phyloP scores from a whole-genome alignment of 2,113 vertebrate genomes.

The Diglossa brunneiventris region DNA sequence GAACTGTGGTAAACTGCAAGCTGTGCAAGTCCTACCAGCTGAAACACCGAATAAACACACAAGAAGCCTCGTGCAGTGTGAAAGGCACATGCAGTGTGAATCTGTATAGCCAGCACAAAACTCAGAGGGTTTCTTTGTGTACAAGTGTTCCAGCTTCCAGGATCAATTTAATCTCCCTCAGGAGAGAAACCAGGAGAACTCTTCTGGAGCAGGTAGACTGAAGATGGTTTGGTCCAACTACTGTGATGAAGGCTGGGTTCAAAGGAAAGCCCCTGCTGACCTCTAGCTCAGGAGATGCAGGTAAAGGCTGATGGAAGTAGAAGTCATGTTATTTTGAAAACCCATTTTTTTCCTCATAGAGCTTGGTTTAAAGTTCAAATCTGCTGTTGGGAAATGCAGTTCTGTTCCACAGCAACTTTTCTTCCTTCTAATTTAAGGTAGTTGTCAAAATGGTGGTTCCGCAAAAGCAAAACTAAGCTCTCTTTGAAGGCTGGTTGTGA shows the following conservation, averaged over 20 bases:
- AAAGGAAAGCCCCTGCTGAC: neutral
- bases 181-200: neutral
- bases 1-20: neutral
- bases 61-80: neutral
- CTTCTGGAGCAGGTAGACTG: neutral
- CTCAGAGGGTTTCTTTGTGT: neutral
- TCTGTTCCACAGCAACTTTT: neutral
- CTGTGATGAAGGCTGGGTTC: neutral
- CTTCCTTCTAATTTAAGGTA: neutral
- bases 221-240: neutral
- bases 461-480: neutral
- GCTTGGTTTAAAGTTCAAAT: neutral
- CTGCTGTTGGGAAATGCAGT: neutral
- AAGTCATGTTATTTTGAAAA: neutral
- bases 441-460: neutral
- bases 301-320: neutral
- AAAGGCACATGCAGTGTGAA: neutral
- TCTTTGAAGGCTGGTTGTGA: neutral
- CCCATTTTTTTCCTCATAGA: accelerated
- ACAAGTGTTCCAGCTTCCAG: neutral
- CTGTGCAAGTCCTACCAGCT: neutral
- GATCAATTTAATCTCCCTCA: accelerated
- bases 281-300: neutral
- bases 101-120: neutral
- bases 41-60: neutral